These are phyloP conservation scores for Crocuta crocuta DNA, from an alignment of 2,113 vertebrate species.

Conservation along the genomic window DNA sequence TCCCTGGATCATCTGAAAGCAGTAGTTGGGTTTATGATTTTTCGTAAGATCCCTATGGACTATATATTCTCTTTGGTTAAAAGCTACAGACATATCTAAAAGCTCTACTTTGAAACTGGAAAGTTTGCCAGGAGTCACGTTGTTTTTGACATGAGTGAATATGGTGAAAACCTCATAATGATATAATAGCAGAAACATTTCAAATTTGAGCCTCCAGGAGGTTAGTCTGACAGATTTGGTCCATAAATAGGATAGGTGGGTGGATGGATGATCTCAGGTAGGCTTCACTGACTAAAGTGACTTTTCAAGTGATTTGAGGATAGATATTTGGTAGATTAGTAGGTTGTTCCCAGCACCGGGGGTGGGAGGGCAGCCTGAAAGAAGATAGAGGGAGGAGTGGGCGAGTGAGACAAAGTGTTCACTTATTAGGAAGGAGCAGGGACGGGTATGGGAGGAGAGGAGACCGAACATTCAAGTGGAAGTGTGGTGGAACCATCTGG, in stretches of 20 bases:
- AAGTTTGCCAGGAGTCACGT: background rate
- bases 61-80: background rate
- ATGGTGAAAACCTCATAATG: background rate
- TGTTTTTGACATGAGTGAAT: background rate
- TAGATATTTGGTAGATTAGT: conserved; percentile 40
- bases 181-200: conserved; percentile 31
- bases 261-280: conserved; percentile 26
- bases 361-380: conserved; percentile 54
- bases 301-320: conserved; percentile 51
- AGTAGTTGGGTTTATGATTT: background rate
- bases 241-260: conserved; percentile 29
- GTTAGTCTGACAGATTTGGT: background rate
- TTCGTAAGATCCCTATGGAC: background rate
- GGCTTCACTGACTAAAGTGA: conserved; percentile 3
- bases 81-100: background rate
- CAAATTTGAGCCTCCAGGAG: background rate
- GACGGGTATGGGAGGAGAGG: conserved; percentile 57
- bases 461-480: conserved; percentile 22
- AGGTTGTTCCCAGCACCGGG: conserved; percentile 35
- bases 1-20: background rate
- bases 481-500: conserved; percentile 9
- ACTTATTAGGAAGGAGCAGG: conserved; percentile 64
- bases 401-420: conserved; percentile 63
- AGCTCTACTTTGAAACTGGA: background rate
- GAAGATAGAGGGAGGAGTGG: conserved; percentile 50